Evolutionary conservation across 1,140 invertebrate genomes (phyloP).

Genomic region (Belonocnema kinseyi): DNA sequence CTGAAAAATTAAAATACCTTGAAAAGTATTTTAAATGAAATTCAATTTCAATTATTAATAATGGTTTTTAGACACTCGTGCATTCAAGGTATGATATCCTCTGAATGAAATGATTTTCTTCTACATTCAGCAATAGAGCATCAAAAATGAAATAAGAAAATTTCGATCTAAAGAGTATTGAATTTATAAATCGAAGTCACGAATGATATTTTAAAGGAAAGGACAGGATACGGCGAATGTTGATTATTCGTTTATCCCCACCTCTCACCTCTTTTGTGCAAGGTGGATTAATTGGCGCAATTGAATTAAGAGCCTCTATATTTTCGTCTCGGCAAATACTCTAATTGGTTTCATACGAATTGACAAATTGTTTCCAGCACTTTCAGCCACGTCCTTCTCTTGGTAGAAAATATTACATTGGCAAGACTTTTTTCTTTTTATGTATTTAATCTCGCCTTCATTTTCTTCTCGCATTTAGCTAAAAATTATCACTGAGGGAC

Average conservation of each 20-base stretch:
- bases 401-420: constrained; percentile 4
- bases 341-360: constrained; percentile 36
- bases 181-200: too few species aligned
- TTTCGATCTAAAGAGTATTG: too few species aligned
- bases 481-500: background rate
- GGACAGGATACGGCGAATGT: constrained; percentile 3
- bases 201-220: background rate
- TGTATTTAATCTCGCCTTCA: background rate
- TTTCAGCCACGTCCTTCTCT: constrained; percentile 8
- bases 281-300: background rate
- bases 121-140: too few species aligned
- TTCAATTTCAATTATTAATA: too few species aligned
- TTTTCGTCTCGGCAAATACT: constrained; percentile 33
- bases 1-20: too few species aligned
- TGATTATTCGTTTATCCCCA: too few species aligned
- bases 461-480: background rate
- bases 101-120: too few species aligned
- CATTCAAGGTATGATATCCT: too few species aligned
- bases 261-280: too few species aligned
- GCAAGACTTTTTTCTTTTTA: background rate
- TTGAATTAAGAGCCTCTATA: constrained; percentile 36
- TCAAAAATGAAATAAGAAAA: too few species aligned
- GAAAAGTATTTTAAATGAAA: too few species aligned
- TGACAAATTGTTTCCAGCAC: constrained; percentile 33
- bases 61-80: too few species aligned